Evolutionary conservation across 2,888 invertebrate genomes (phyloP).

Genomic region (Darwinula stevensoni): DNA sequence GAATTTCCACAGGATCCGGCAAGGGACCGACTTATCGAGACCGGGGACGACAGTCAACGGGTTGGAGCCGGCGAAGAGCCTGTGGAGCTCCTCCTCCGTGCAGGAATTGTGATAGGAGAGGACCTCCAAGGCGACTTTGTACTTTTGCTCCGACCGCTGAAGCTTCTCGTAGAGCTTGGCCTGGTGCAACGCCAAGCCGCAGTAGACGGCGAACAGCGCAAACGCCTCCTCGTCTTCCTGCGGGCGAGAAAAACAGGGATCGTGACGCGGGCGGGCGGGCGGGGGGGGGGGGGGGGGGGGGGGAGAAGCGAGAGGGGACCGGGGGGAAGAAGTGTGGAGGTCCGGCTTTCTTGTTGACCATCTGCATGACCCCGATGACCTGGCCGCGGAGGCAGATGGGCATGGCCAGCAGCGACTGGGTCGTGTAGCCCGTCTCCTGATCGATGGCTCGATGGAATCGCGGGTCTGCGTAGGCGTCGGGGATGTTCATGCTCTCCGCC

Average conservation of each 20-base stretch:
- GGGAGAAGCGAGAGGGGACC: slow-evolving; percentile 18
- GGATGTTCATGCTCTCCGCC: slow-evolving; percentile 45
- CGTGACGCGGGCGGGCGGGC: background rate
- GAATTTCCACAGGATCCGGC: background rate
- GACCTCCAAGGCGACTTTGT: slow-evolving; percentile 43
- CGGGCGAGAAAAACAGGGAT: slow-evolving; percentile 18
- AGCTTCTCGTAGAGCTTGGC: slow-evolving; percentile 59
- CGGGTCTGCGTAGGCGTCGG: slow-evolving; percentile 46
- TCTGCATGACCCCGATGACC: slow-evolving; percentile 59
- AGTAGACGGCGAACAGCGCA: slow-evolving; percentile 53
- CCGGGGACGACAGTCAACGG: slow-evolving; percentile 8
- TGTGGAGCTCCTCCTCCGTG: slow-evolving; percentile 30
- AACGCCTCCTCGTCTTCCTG: slow-evolving; percentile 47
- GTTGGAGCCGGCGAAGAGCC: slow-evolving; percentile 5
- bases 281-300: too few relatives aligned
- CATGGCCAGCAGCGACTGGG: slow-evolving; percentile 51
- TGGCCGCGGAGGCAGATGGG: slow-evolving; percentile 46
- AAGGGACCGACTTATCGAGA: slow-evolving; percentile 12
- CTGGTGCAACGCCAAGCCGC: slow-evolving; percentile 53
- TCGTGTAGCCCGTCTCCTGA: slow-evolving; percentile 33
- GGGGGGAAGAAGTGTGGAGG: slow-evolving; percentile 11
- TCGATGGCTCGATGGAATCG: slow-evolving; percentile 41
- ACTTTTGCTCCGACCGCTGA: slow-evolving; percentile 48
- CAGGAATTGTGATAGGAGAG: slow-evolving; percentile 54
- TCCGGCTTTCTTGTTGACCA: slow-evolving; percentile 33